Evolutionary conservation across 2,888 invertebrate species (phyloP), one percentile per base, ranked within the genome.

Genomic region (Epirrhoe alternata): DNA sequence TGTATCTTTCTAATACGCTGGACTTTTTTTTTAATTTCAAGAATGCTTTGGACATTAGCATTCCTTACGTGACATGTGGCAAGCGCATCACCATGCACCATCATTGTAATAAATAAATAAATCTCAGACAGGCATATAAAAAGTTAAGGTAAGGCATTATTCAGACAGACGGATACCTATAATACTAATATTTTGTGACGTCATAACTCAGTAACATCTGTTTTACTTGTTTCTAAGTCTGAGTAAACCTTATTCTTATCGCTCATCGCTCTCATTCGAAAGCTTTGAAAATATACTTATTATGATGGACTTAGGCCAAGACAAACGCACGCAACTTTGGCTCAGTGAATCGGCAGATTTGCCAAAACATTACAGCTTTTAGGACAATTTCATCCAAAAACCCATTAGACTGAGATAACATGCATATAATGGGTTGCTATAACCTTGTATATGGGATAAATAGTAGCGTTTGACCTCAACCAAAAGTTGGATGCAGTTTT

Each of bases 261-360:
- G 54, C 51, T 65, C 54, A 31, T 62, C 80, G 77, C 79, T 64
- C 0, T n/a, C 62, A 76, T 45, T 74, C 24, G 49, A 53, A 64
- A 74, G 72, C 31, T 10, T 53, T 54, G 55, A 53, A 17, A 67
- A 63, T 74, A 77, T 79, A 79, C 81, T 83, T 77, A 81, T 77
- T 75, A 80, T 81, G 78, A 84, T 84, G 84, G 83, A 83, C 75
- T 73, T 70, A 73, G 74, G 80, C 85, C 84, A 85, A 84, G 81
- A 84, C 75, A 84, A 83, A 85, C 80, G 83, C 82, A 81, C 78
- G 75, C 77, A 75, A 71, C 74, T 77, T 82, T 81, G 77, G 79
- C 78, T 73, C 73, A 72, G 76, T 80, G 80, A 80, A 73, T 76
- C 69, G 73, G 71, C 62, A 77, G 75, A 78, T 76, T 77, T 79